phyloP scores from a whole-genome alignment of 2,888 invertebrate genomes.

The Tiliacea aurago region DNA sequence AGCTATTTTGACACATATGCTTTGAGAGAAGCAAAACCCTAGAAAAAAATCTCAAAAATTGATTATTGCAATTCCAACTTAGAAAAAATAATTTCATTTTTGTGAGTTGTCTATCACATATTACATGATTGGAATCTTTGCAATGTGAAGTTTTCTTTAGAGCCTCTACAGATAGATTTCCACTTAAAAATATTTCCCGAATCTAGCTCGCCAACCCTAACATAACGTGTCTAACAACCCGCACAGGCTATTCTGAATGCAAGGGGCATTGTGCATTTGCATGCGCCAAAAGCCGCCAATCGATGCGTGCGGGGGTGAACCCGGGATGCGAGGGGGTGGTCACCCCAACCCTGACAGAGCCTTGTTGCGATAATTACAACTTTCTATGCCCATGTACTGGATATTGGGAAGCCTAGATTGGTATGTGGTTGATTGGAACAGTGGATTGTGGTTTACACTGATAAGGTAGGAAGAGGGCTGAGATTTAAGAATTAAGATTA shows the following conservation, averaged over 20 bases:
- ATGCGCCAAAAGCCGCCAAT: slow-evolving; percentile 79
- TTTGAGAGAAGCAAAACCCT: too few species aligned
- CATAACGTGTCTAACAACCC: slow-evolving; percentile 50
- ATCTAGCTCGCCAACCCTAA: slow-evolving; percentile 39
- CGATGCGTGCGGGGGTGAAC: slow-evolving; percentile 78
- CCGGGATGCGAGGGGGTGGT: slow-evolving; percentile 38
- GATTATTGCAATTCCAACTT: background rate
- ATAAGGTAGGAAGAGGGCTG: background rate
- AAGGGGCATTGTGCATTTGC: slow-evolving; percentile 80
- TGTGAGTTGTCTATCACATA: too few species aligned
- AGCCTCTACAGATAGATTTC: background rate
- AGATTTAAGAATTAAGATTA: background rate
- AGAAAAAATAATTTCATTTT: background rate
- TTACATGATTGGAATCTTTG: background rate
- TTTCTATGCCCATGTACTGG: slow-evolving; percentile 40
- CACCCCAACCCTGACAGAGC: slow-evolving; percentile 60
- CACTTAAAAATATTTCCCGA: background rate
- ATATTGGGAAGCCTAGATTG: slow-evolving; percentile 33
- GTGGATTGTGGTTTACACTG: background rate
- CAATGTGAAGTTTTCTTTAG: background rate
- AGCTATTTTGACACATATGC: background rate
- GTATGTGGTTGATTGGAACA: slow-evolving; percentile 30
- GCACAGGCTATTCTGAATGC: slow-evolving; percentile 51
- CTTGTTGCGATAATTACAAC: slow-evolving; percentile 78
- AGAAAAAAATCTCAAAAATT: background rate